Evolutionary conservation across 2,888 invertebrate genomes (phyloP).

Genomic region (Ormyrus rosae): DNA sequence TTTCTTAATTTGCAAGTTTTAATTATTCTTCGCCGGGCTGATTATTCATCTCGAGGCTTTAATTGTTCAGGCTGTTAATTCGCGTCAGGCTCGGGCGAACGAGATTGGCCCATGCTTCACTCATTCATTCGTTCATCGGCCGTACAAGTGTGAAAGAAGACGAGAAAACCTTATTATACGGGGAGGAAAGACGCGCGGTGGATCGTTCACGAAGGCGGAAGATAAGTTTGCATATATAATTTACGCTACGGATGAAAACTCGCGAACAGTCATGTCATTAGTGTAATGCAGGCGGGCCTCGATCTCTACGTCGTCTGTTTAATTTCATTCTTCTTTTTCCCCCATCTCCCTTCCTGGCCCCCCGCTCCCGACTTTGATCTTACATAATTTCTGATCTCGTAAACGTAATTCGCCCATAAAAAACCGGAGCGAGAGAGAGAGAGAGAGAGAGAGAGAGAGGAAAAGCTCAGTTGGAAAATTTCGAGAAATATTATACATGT

Average conservation of each 20-base stretch:
- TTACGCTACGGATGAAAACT: slow-evolving; percentile 28
- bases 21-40: neutral
- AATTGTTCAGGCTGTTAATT: slow-evolving; percentile 1
- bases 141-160: slow-evolving; percentile 4
- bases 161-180: slow-evolving; percentile 16
- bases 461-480: slow-evolving; percentile 27
- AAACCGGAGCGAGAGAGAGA: neutral
- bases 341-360: slow-evolving; percentile 8
- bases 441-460: neutral
- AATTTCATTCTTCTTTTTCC: slow-evolving; percentile 31
- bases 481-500: slow-evolving; percentile 41
- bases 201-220: neutral
- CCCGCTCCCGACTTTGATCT: neutral
- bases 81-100: neutral
- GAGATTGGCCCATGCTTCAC: neutral
- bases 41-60: neutral
- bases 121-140: slow-evolving; percentile 16
- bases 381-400: slow-evolving; percentile 24
- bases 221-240: slow-evolving; percentile 49
- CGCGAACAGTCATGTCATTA: slow-evolving; percentile 42
- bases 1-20: neutral
- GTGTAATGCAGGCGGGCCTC: slow-evolving; percentile 21
- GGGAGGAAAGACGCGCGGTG: neutral
- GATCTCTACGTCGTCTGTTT: slow-evolving; percentile 34
- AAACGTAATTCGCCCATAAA: slow-evolving; percentile 29